These are phyloP conservation scores for Lordiphosa clarofinis DNA, from an alignment of 1,140 invertebrate species.

Conservation along the genomic window DNA sequence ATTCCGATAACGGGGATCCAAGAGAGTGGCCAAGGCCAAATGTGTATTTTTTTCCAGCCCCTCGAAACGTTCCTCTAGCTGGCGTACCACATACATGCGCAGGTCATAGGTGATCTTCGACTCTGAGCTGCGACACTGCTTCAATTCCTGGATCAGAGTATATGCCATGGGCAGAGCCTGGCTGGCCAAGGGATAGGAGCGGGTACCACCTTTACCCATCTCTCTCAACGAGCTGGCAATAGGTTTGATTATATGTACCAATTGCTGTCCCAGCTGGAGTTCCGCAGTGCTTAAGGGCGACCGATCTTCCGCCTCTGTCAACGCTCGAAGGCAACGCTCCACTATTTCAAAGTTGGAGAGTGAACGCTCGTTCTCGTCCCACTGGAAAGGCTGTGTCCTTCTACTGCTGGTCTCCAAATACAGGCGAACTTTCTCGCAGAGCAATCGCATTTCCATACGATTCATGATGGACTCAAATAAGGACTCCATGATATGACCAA, in stretches of 20 bases:
- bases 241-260: constrained; percentile 23
- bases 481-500: constrained; percentile 21
- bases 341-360: constrained; percentile 26
- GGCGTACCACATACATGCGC: constrained; percentile 27
- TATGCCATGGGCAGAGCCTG: constrained; percentile 31
- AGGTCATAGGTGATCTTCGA: constrained; percentile 27
- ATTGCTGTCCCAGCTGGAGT: constrained; percentile 6
- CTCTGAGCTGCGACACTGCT: constrained; percentile 11
- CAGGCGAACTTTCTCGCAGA: constrained; percentile 26
- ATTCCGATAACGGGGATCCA: constrained; percentile 45
- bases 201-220: constrained; percentile 5
- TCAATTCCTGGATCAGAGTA: constrained; percentile 38
- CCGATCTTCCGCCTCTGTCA: not conserved
- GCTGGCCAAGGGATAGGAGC: constrained; percentile 25
- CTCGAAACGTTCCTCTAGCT: constrained; percentile 27
- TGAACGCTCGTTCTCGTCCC: constrained; percentile 5
- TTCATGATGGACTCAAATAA: constrained; percentile 15
- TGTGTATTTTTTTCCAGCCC: constrained; percentile 30
- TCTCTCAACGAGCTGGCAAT: constrained; percentile 28
- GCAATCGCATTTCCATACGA: constrained; percentile 9
- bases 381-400: not conserved
- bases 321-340: constrained; percentile 16
- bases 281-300: not conserved
- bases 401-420: constrained; percentile 1
- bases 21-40: constrained; percentile 25